Percentiles rank a stretch among this genome's conserved stretches.
Evolutionary conservation across 1,140 invertebrate species (phyloP).

Genomic region (Ephestia elutella): DNA sequence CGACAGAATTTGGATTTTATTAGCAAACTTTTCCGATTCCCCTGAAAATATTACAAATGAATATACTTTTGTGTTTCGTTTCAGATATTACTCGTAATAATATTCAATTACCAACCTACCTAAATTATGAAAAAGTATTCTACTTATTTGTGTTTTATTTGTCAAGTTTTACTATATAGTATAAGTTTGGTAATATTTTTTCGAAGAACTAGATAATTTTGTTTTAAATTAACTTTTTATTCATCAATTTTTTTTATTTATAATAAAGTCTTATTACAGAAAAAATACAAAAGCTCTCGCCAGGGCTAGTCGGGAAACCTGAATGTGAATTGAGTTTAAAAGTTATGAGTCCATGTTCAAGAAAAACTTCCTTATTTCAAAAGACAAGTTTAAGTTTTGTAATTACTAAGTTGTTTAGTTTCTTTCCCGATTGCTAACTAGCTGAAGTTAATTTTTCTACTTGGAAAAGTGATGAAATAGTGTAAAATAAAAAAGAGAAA

Average conservation of each 20-base stretch:
- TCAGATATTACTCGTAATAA: constrained; percentile 3
- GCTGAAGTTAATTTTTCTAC: neutral
- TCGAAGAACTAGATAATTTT: too few species aligned
- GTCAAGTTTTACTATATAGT: too few species aligned
- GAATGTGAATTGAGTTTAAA: constrained; percentile 1
- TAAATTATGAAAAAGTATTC: too few species aligned
- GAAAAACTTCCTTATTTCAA: neutral
- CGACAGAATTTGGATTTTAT: constrained; percentile 28
- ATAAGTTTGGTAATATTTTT: too few species aligned
- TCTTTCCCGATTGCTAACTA: neutral
- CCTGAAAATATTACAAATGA: neutral
- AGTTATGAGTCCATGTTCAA: neutral
- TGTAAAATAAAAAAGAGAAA: too few species aligned
- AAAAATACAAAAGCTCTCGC: too few species aligned
- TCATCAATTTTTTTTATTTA: neutral
- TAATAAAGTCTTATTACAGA: neutral
- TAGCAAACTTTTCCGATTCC: constrained; percentile 21
- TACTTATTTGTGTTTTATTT: too few species aligned
- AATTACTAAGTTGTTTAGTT: constrained; percentile 2
- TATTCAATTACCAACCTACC: neutral
- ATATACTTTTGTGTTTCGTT: constrained; percentile 6
- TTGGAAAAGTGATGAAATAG: neutral
- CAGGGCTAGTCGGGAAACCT: neutral
- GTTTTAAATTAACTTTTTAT: too few species aligned
- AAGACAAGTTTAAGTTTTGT: neutral